phyloP scores from a whole-genome alignment of 2,113 vertebrate species.

The Hoplias malabaricus region DNA sequence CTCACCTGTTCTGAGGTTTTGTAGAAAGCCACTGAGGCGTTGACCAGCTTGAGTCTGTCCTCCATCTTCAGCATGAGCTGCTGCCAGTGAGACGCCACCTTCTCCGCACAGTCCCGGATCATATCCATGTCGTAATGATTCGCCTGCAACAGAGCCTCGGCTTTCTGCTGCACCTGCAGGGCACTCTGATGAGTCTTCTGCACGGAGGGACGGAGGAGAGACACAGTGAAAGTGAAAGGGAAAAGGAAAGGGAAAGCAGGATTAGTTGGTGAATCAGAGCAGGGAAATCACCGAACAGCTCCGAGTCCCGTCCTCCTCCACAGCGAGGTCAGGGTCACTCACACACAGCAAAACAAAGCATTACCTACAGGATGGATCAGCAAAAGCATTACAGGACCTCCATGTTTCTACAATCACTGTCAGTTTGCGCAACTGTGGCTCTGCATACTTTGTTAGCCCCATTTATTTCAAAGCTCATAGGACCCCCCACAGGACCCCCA shows the following conservation, averaged over 20 bases:
- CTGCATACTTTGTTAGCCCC: too few species aligned
- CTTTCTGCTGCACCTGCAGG: conserved; percentile 97
- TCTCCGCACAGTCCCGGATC: conserved; percentile 96
- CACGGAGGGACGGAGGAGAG: neutral
- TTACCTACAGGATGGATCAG: too few species aligned
- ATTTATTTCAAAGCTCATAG: too few species aligned
- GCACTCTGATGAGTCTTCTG: conserved; percentile 98
- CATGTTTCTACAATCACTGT: too few species aligned
- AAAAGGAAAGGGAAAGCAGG: conserved; percentile 45
- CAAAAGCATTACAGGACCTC: too few species aligned
- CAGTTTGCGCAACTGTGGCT: too few species aligned
- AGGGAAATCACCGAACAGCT: too few species aligned
- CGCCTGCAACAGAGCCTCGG: conserved; percentile 92
- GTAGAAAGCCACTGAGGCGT: conserved; percentile 97
- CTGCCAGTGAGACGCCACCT: conserved; percentile 97
- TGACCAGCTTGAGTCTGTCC: conserved; percentile 97
- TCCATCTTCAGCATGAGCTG: conserved; percentile 99
- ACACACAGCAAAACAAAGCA: neutral
- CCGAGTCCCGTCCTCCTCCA: too few species aligned
- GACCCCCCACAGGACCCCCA: too few species aligned
- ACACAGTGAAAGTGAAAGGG: conserved; percentile 20
- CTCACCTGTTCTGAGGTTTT: conserved; percentile 97
- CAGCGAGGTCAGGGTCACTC: too few species aligned
- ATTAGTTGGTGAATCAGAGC: neutral
- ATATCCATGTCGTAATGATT: conserved; percentile 97